phyloP scores from a whole-genome alignment of 2,113 vertebrate genomes.

The Petromus typicus region DNA sequence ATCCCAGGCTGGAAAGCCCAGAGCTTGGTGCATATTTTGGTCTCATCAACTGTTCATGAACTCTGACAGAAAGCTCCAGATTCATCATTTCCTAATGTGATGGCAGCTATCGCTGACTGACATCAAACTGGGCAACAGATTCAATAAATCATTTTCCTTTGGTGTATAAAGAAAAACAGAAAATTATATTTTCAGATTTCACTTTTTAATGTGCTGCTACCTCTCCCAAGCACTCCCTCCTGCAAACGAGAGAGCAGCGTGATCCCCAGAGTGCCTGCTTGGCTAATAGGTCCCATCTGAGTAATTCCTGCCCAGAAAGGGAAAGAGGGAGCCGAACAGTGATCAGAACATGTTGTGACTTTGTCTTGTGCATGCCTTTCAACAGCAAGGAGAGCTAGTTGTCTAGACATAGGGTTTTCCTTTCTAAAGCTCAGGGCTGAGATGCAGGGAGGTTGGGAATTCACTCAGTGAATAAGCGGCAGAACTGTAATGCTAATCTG shows the following conservation, averaged over 20 bases:
- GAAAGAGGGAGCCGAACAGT: neutral
- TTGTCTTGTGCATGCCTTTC: neutral
- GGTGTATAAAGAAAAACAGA: conserved; percentile 36
- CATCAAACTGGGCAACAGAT: conserved; percentile 30
- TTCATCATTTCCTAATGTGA: conserved; percentile 59
- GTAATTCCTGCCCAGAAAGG: neutral
- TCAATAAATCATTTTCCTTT: conserved; percentile 49
- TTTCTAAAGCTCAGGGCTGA: neutral
- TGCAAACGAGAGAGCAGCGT: neutral
- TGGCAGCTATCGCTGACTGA: neutral
- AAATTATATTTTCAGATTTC: conserved; percentile 63
- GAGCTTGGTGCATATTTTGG: conserved; percentile 8
- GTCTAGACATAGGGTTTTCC: neutral
- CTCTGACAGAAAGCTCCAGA: conserved; percentile 9
- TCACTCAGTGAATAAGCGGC: neutral
- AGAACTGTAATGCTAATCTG: neutral
- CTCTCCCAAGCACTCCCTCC: conserved; percentile 45
- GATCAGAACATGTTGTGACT: neutral
- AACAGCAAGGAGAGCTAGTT: neutral
- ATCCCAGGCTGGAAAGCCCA: neutral
- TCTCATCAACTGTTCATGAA: conserved; percentile 53
- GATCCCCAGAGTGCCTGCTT: neutral
- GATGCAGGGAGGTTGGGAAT: neutral
- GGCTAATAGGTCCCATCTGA: neutral
- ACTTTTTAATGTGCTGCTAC: conserved; percentile 37